phyloP scores from a whole-genome alignment of 2,888 invertebrate genomes.

The Heliconius ismenius region DNA sequence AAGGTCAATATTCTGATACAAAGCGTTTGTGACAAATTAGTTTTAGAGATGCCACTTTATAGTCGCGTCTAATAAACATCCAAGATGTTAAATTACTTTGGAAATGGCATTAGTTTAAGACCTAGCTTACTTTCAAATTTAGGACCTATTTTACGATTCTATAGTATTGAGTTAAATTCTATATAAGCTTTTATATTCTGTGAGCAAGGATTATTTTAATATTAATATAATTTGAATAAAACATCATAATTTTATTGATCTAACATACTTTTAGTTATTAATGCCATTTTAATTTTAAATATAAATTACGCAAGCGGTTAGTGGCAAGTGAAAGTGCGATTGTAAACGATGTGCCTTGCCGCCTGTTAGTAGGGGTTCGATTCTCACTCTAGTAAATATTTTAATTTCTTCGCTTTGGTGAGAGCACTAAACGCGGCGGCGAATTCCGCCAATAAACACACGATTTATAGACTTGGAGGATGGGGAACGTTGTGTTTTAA shows the following conservation, averaged over 20 bases:
- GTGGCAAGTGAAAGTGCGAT: neutral
- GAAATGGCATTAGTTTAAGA: slow-evolving; percentile 2
- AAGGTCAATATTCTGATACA: slow-evolving; percentile 19
- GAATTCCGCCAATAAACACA: too few species aligned
- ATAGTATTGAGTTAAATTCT: too few species aligned
- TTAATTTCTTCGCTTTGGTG: neutral
- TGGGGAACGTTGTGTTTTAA: neutral
- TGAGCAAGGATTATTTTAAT: too few species aligned
- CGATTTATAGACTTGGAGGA: neutral
- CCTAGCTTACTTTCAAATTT: neutral
- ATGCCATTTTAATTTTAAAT: too few species aligned
- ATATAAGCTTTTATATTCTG: too few species aligned
- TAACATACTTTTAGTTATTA: too few species aligned
- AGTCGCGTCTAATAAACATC: slow-evolving; percentile 5
- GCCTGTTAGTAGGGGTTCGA: neutral
- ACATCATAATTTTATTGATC: too few species aligned
- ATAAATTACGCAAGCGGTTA: too few species aligned
- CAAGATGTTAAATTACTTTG: slow-evolving; percentile 3
- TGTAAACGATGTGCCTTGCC: neutral
- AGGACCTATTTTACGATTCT: neutral
- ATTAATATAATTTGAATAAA: too few species aligned
- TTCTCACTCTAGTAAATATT: neutral
- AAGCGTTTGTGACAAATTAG: slow-evolving; percentile 10
- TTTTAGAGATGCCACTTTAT: slow-evolving; percentile 8
- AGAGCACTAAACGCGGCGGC: too few species aligned